A percentile compares a stretch with the other conserved stretches of the same genome.
phyloP scores from a whole-genome alignment of 2,888 invertebrate species.

The Germaria angustata region DNA sequence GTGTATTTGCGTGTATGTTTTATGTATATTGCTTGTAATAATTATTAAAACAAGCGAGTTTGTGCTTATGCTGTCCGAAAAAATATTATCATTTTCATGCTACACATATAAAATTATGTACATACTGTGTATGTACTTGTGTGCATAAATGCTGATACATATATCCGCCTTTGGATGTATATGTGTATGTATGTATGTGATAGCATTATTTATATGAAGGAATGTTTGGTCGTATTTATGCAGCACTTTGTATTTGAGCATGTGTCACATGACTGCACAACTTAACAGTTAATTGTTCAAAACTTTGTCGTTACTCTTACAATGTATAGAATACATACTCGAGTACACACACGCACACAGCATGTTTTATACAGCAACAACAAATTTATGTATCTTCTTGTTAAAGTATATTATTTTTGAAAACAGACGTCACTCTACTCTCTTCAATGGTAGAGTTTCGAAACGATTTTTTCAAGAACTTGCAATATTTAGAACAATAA shows the following conservation, averaged over 20 bases:
- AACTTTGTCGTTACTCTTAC: constrained; percentile 56
- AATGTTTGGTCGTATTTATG: neutral
- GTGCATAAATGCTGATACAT: neutral
- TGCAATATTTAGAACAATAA: too few species aligned
- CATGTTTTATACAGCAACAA: neutral
- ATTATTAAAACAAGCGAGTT: constrained; percentile 40
- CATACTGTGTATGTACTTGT: neutral
- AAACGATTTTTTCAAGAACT: too few species aligned
- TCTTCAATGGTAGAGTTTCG: neutral
- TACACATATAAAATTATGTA: constrained; percentile 32
- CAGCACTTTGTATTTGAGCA: constrained; percentile 54
- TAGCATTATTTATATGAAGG: neutral
- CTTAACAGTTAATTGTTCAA: constrained; percentile 64
- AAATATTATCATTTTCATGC: constrained; percentile 53
- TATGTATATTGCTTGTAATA: constrained; percentile 20
- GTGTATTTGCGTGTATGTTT: neutral
- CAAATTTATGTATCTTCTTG: neutral
- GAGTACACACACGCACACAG: neutral
- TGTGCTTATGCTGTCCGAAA: constrained; percentile 36
- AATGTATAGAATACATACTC: neutral
- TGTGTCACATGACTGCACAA: constrained; percentile 63
- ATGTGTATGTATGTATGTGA: neutral
- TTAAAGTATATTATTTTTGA: constrained; percentile 23
- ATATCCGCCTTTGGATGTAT: neutral
- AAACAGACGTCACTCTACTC: neutral